Base-by-base conservation (phyloP, 2,888 invertebrate genomes). In the Arenicola marina region DNA sequence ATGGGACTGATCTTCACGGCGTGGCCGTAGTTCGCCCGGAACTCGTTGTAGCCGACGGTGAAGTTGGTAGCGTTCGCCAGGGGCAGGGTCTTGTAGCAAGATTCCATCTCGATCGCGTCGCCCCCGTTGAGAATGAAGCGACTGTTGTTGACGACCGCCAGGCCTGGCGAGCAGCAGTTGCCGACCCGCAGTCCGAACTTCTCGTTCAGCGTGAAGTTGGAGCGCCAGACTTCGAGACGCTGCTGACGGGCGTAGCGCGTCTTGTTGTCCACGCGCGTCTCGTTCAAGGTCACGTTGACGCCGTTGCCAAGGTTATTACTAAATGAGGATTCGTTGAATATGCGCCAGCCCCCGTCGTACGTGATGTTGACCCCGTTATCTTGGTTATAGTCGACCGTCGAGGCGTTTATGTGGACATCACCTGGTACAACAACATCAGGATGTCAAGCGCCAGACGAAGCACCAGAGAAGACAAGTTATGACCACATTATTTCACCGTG, bases 321-420 rank as follows among this genome's bases (percentile, higher is more conserved):
- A 29, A 99, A 85, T 31, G 89, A 90, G 51, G 93, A 91, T 72
- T 89, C 87, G 15, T 97, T 96, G 65, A 99, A 88, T 77, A 98
- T 95, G 67, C 94, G 88, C 74, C 91, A 91, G 0, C 99, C 99
- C 0, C 99, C 98, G 2, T 92, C 91, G 65, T 93, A 93, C 0
- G 96, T 95, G 15, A 99, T 90, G 81, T 99, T 99, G 11, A 99
- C 87, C 0, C 98, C 99, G 76, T 72, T 68, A 34, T 75, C 73
- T 21, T 67, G 67, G 81, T 99, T 99, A 73, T 92, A 91, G 24
- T 91, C 91, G 70, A 99, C 90, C 74, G 90, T 87, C 69, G 94
- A 93, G 74, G 91, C 89, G 26, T 97, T 96, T 2, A 99, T 87
- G 81, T 97, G 95, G 0, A 99, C 88, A 81, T 97, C 95, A 1